Conservation (phyloP, 2,113 vertebrate species). For the Ascaphus truei region DNA sequence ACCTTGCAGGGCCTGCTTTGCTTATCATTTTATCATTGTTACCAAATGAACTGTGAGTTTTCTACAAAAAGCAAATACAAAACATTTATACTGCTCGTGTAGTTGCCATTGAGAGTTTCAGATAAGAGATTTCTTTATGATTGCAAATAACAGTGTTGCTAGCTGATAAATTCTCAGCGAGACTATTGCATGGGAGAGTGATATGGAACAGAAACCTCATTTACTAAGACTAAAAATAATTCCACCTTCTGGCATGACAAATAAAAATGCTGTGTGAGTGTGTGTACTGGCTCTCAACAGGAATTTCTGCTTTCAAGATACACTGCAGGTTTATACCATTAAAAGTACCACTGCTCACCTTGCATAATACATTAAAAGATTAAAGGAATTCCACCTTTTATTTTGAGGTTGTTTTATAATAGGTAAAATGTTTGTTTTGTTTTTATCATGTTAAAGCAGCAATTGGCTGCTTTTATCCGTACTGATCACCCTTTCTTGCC, state of each 20-base stretch:
- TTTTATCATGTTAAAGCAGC: too few species aligned
- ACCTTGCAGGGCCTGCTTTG: neutral
- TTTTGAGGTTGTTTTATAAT: too few species aligned
- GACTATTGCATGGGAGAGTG: constrained; percentile 9
- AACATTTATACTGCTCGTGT: constrained; percentile 29
- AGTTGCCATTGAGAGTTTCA: constrained; percentile 23
- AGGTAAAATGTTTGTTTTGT: too few species aligned
- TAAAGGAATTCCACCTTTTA: too few species aligned
- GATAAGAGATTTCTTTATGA: constrained; percentile 33
- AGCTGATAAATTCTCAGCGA: constrained; percentile 32
- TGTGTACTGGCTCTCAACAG: neutral
- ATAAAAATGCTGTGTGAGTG: constrained; percentile 17
- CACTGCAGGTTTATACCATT: neutral
- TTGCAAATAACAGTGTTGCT: constrained; percentile 37
- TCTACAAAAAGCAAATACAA: constrained; percentile 13
- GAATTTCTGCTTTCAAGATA: neutral
- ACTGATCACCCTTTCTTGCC: too few species aligned
- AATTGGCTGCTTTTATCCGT: too few species aligned
- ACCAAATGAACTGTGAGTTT: constrained; percentile 18
- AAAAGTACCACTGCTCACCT: neutral
- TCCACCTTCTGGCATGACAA: constrained; percentile 2
- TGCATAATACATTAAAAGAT: neutral
- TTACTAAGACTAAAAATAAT: constrained; percentile 2
- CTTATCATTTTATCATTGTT: constrained; percentile 15
- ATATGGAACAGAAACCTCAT: constrained; percentile 30